These are phyloP conservation scores for Chamaea fasciata DNA, from an alignment of 2,113 vertebrate species.

Conservation along the genomic window DNA sequence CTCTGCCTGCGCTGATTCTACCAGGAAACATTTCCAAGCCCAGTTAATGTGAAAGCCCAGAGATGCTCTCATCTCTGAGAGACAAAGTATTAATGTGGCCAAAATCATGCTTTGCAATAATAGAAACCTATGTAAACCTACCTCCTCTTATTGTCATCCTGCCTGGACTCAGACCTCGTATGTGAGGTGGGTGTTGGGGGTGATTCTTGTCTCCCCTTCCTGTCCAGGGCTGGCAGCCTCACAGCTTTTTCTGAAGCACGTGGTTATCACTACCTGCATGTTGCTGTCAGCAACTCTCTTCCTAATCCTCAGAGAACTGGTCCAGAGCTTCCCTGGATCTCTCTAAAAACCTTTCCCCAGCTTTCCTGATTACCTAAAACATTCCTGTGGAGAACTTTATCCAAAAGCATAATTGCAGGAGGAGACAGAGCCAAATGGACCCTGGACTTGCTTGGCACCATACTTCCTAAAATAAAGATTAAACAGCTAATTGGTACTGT, in stretches of 20 bases:
- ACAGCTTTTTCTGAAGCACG: not conserved
- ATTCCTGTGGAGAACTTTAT: not conserved
- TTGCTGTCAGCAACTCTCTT: not conserved
- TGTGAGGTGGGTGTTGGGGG: not conserved
- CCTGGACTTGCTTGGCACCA: not conserved
- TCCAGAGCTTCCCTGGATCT: not conserved
- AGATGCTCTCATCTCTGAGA: not conserved
- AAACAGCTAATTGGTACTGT: not conserved
- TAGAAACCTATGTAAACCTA: not conserved
- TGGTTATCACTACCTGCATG: not conserved
- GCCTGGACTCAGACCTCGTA: accelerated
- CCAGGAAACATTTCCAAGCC: not conserved
- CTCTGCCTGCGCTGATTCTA: not conserved
- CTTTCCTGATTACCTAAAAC: not conserved
- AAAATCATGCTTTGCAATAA: not conserved
- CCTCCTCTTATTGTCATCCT: not conserved
- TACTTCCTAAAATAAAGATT: not conserved
- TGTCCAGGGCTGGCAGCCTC: accelerated
- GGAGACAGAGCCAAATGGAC: not conserved
- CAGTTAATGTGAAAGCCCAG: not conserved
- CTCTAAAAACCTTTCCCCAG: not conserved
- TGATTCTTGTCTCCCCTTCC: not conserved
- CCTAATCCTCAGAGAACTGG: not conserved
- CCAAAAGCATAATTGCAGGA: not conserved
- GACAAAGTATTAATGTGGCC: not conserved